Conservation (phyloP, 2,113 vertebrate genomes). For the Alexandromys fortis region DNA sequence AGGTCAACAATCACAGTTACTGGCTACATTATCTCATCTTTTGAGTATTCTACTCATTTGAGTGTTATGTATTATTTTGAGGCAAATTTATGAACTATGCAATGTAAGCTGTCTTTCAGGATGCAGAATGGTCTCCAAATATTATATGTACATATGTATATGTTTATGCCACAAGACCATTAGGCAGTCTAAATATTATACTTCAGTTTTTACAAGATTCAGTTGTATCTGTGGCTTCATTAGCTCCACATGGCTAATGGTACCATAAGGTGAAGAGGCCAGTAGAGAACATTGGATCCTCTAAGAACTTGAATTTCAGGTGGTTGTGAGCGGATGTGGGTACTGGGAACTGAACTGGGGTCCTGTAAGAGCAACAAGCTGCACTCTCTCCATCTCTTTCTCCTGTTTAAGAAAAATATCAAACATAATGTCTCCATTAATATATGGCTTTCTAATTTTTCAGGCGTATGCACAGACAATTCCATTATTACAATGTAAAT, state of each 20-base stretch:
- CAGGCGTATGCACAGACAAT: not conserved
- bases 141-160: not conserved
- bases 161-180: not conserved
- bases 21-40: not conserved
- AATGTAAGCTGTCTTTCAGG: not conserved
- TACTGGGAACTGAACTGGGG: not conserved
- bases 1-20: not conserved
- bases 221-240: not conserved
- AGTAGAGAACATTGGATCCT: not conserved
- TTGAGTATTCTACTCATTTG: not conserved
- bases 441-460: not conserved
- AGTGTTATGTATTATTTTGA: not conserved
- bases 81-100: not conserved
- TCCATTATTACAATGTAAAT: conserved; percentile 15
- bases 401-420: not conserved
- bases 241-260: not conserved
- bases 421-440: not conserved
- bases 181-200: not conserved
- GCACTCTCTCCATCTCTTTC: not conserved
- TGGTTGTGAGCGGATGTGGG: not conserved
- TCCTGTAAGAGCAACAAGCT: not conserved
- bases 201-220: not conserved
- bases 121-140: not conserved
- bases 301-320: not conserved
- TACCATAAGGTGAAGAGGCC: not conserved